Evolutionary conservation across 64 coral and sea anemone species (phyloP), one percentile per base, ranked within the genome.

Genomic region (Catalaphyllia jardinei): DNA sequence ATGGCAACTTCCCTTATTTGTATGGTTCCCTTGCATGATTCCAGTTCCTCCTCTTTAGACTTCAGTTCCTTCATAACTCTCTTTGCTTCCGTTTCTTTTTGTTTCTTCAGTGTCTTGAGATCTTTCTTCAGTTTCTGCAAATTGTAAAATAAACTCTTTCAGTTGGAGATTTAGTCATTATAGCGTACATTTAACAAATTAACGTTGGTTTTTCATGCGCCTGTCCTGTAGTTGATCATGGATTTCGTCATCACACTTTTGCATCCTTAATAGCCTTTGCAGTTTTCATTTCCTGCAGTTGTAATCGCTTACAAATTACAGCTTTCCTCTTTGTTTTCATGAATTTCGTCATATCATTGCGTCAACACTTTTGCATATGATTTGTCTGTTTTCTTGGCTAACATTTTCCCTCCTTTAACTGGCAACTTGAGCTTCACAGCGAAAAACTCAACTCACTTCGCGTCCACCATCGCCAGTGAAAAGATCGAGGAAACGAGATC

Each of bases 51-150:
- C 55, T 93, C 77, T 75, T 83, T 93, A 55, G 80, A 81, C 78
- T 93, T 93, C 18, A 69, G 51, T 6, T 89, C 92, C 75, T 89
- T 93, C 20, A 60, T 39, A 12, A 89, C 59, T 54, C 86, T 71
- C 74, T 93, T 93, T 6, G 76, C 88, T 65, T 93, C 92, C 13
- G 77, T 39, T 83, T 93, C 92, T 82, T 93, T 93, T 1, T 89
- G 86, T 75, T 76, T 93, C 67, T 82, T 89, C 52, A 83, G 12
- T 35, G 92, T 67, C 49, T 93, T 93, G 10, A 89, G 42, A 50
- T 93, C 92, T 52, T 83, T 93, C 2, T 39, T 64, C 12, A 93
- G 78, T 84, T 89, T 88, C 92, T 93, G 86, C 27, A 19, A 72
- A 86, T 39, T 79, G 54, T 57, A 57, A 12, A 57, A 12, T 10